Evolutionary conservation across 1,140 invertebrate genomes (phyloP).

Genomic region (Hestina assimilis): DNA sequence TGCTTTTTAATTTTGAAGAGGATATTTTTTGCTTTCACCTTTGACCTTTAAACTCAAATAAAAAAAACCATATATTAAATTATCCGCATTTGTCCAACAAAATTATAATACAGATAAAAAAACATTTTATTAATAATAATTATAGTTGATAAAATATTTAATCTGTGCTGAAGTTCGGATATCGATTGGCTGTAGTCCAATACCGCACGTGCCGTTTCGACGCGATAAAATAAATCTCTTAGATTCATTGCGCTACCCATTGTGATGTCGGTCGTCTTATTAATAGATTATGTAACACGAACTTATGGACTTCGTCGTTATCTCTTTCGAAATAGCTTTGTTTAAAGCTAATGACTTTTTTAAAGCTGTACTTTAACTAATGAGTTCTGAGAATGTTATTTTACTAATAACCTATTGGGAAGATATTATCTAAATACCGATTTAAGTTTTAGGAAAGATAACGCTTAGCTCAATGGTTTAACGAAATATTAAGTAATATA

Average conservation of each 20-base stretch:
- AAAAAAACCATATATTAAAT: too few relatives aligned
- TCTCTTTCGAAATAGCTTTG: conserved; percentile 9
- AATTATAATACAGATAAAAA: not conserved
- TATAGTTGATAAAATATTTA: not conserved
- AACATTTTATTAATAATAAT: not conserved
- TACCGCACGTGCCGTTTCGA: conserved; percentile 36
- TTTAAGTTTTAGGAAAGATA: too few relatives aligned
- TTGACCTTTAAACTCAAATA: too few relatives aligned
- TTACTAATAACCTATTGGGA: too few relatives aligned
- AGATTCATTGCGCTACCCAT: conserved; percentile 21
- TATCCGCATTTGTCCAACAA: too few relatives aligned
- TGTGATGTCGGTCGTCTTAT: conserved; percentile 27
- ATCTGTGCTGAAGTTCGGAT: conserved; percentile 20
- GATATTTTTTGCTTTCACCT: too few relatives aligned
- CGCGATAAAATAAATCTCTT: conserved; percentile 30
- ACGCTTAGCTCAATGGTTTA: too few relatives aligned
- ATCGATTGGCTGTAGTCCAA: conserved; percentile 46
- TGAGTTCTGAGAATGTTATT: too few relatives aligned
- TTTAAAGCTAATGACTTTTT: too few relatives aligned
- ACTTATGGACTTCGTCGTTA: conserved; percentile 20
- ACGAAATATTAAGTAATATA: too few relatives aligned
- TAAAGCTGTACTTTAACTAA: conserved; percentile 2
- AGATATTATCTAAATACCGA: too few relatives aligned
- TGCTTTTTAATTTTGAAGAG: too few relatives aligned
- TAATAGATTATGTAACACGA: conserved; percentile 34